phyloP scores from a whole-genome alignment of 2,888 invertebrate genomes.

The Agrilus mali region DNA sequence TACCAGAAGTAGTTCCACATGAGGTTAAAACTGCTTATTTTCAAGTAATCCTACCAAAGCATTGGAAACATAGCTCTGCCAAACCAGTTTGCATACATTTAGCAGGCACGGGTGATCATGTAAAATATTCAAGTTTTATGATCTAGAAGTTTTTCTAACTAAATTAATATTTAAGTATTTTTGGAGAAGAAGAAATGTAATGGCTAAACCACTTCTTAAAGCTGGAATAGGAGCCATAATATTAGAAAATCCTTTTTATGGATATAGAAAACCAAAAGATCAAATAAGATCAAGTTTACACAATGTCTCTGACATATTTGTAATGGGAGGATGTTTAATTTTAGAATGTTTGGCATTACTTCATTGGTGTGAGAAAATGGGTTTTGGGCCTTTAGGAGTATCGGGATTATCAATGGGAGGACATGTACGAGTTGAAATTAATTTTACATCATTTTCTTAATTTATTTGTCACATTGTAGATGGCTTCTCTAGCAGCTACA shows the following conservation, averaged over 20 bases:
- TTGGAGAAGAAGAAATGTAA: constrained; percentile 77
- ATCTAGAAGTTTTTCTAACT: neutral
- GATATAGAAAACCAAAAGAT: constrained; percentile 72
- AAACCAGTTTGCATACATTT: constrained; percentile 87
- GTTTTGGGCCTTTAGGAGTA: constrained; percentile 85
- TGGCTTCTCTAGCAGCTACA: constrained; percentile 94
- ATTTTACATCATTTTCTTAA: constrained; percentile 1
- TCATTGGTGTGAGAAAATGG: constrained; percentile 86
- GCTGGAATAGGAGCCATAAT: constrained; percentile 90
- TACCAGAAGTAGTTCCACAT: constrained; percentile 79
- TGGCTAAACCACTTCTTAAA: constrained; percentile 83
- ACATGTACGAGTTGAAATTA: constrained; percentile 56
- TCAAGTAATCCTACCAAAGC: constrained; percentile 66
- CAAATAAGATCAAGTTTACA: constrained; percentile 83
- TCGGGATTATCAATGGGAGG: constrained; percentile 98
- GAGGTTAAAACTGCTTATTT: constrained; percentile 76
- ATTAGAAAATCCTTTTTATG: constrained; percentile 95
- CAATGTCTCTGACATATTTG: constrained; percentile 95
- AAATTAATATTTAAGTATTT: constrained; percentile 53
- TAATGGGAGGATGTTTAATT: constrained; percentile 96
- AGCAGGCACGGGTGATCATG: constrained; percentile 98
- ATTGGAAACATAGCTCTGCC: constrained; percentile 56
- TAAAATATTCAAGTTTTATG: constrained; percentile 33
- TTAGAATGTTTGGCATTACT: constrained; percentile 85
- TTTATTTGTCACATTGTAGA: constrained; percentile 43